Evolutionary conservation across 1,140 invertebrate genomes (phyloP).

Genomic region (Hydropsyche tenuis): DNA sequence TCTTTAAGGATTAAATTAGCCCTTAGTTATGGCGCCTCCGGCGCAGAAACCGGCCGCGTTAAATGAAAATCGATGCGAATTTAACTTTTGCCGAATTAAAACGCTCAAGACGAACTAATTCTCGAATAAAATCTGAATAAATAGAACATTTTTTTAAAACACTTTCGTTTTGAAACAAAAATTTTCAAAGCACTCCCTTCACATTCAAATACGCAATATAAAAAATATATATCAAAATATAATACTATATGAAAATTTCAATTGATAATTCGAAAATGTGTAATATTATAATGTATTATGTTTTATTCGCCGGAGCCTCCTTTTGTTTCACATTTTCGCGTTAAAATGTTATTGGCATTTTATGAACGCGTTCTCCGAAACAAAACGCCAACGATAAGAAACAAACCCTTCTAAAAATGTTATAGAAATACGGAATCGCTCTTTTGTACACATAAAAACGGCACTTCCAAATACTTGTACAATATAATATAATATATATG

Average conservation of each 20-base stretch:
- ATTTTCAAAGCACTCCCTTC: no score
- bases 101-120: no score
- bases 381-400: slow-evolving; percentile 28
- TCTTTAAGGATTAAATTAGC: neutral
- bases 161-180: no score
- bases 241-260: no score
- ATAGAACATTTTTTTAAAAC: no score
- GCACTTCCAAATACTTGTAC: no score
- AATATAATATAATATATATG: slow-evolving; percentile 16
- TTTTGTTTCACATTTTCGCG: slow-evolving; percentile 5
- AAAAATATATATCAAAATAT: no score
- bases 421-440: neutral
- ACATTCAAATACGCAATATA: no score
- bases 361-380: slow-evolving; percentile 23
- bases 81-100: neutral
- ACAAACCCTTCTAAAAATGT: neutral
- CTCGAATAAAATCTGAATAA: no score
- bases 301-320: neutral
- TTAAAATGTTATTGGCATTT: slow-evolving; percentile 26
- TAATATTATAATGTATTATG: no score
- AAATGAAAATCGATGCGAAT: slow-evolving; percentile 13
- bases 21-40: neutral
- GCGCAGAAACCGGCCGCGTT: neutral
- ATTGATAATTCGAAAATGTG: no score
- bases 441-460: neutral